Percentiles rank a stretch among this genome's conserved stretches.
phyloP scores from a whole-genome alignment of 2,797 vertebrate species.

The Scolopax bukidnonensis region DNA sequence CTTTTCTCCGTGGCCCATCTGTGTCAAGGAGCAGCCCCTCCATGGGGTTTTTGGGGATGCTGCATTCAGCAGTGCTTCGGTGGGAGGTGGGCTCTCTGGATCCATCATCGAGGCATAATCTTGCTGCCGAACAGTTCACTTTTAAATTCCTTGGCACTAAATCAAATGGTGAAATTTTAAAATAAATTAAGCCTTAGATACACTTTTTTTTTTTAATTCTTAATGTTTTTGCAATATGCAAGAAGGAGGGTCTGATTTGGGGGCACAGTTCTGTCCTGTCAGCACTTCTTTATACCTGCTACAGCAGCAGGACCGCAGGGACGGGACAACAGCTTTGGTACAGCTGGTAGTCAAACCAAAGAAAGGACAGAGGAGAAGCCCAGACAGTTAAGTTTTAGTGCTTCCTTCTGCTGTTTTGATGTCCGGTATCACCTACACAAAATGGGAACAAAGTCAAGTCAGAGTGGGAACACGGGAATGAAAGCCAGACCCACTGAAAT shows the following conservation, averaged over 20 bases:
- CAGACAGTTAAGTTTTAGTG: neutral
- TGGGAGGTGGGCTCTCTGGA: neutral
- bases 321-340: neutral
- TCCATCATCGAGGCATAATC: rapidly evolving
- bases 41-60: neutral
- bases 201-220: neutral
- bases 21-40: neutral
- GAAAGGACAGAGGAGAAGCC: neutral
- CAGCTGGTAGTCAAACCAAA: neutral
- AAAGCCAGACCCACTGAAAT: neutral
- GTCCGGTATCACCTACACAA: neutral
- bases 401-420: neutral
- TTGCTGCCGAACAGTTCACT: neutral
- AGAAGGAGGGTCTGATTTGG: neutral
- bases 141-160: neutral
- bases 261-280: neutral
- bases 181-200: neutral
- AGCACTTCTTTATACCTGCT: neutral
- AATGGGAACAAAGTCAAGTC: neutral
- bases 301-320: neutral
- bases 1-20: neutral
- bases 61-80: rapidly evolving
- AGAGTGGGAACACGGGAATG: neutral
- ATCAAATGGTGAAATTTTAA: neutral
- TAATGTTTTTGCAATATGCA: neutral